Conservation (phyloP, 1,140 invertebrate species). For the Rhyacophila brunnea region DNA sequence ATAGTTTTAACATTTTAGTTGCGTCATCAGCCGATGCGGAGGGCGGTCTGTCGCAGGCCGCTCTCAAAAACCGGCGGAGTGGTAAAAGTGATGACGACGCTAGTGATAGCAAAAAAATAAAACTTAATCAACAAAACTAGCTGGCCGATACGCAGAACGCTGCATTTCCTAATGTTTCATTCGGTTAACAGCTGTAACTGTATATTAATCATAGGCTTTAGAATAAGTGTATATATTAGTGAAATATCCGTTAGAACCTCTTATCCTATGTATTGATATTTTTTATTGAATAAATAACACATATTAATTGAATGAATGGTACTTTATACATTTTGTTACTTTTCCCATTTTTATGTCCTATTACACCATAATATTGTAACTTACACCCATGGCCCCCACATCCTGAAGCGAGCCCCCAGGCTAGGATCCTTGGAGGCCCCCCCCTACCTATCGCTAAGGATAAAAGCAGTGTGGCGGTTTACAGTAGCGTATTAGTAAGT, state of each 20-base stretch:
- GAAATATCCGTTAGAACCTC: constrained; percentile 7
- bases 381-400: too few relatives aligned
- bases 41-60: background rate
- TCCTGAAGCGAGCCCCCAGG: too few relatives aligned
- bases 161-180: background rate
- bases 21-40: background rate
- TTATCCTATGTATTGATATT: constrained; percentile 19
- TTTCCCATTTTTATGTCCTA: too few relatives aligned
- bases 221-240: background rate
- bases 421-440: too few relatives aligned
- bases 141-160: background rate
- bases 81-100: constrained; percentile 19
- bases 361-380: too few relatives aligned
- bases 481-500: too few relatives aligned
- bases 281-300: constrained; percentile 11
- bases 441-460: too few relatives aligned
- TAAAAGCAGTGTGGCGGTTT: too few relatives aligned
- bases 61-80: constrained; percentile 24
- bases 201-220: background rate
- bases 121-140: constrained; percentile 27
- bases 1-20: constrained; percentile 12
- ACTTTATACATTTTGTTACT: too few relatives aligned
- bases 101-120: constrained; percentile 28
- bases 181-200: background rate
- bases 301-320: too few relatives aligned